phyloP scores from a whole-genome alignment of 1,140 invertebrate genomes.

The Microvelia longipes region DNA sequence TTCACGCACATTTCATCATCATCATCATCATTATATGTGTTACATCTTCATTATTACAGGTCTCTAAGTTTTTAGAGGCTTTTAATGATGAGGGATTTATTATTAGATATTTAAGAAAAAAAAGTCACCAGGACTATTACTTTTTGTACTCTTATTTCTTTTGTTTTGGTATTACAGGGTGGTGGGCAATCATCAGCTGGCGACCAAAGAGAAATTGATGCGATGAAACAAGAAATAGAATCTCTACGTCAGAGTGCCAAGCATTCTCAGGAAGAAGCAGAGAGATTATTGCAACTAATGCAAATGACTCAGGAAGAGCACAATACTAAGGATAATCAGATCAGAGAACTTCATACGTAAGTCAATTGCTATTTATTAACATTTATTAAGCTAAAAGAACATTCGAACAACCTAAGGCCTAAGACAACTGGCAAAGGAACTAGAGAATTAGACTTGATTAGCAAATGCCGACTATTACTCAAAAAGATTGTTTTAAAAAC shows the following conservation, averaged over 20 bases:
- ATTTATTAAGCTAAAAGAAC: conserved; percentile 13
- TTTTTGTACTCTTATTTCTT: too few relatives aligned
- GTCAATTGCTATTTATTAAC: too few relatives aligned
- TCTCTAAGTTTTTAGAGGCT: too few relatives aligned
- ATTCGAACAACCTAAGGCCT: not conserved
- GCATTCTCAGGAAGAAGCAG: conserved; percentile 69
- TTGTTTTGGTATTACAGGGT: too few relatives aligned
- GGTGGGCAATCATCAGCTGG: conserved; percentile 3
- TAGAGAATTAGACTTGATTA: not conserved
- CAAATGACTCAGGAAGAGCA: conserved; percentile 93
- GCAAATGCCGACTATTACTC: too few relatives aligned
- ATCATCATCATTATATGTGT: too few relatives aligned
- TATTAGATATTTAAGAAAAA: too few relatives aligned
- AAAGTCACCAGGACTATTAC: too few relatives aligned
- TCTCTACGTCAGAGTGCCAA: conserved; percentile 62
- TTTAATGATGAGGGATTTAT: too few relatives aligned
- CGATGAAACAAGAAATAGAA: conserved; percentile 50
- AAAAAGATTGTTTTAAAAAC: too few relatives aligned
- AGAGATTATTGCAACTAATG: conserved; percentile 74
- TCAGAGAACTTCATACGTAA: conserved; percentile 90
- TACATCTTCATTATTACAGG: too few relatives aligned
- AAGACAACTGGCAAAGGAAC: not conserved
- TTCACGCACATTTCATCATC: too few relatives aligned
- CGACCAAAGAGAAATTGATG: conserved; percentile 53
- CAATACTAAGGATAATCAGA: conserved; percentile 84